Evolutionary conservation across 2,888 invertebrate genomes (phyloP).

Genomic region (Boloria euphrosyne): DNA sequence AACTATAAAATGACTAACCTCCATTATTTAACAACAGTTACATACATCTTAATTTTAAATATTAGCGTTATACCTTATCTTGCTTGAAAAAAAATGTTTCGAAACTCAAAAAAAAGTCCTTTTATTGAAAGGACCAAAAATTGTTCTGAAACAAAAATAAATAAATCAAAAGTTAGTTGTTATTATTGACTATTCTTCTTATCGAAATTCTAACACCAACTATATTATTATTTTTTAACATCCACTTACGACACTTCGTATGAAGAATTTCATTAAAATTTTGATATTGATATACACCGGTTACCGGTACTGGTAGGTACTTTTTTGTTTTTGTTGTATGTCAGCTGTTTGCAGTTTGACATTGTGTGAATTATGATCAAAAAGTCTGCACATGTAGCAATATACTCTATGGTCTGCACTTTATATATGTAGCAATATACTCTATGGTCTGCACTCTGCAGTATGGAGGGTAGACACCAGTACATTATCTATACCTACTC

Average conservation of each 20-base stretch:
- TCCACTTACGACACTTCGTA: constrained; percentile 58
- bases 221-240: constrained; percentile 15
- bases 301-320: constrained; percentile 64
- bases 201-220: neutral
- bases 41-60: constrained; percentile 18
- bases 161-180: neutral
- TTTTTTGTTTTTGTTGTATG: constrained; percentile 70
- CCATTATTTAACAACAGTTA: constrained; percentile 53
- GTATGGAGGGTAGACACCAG: no score
- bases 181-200: neutral
- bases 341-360: constrained; percentile 25
- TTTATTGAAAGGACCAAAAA: constrained; percentile 58
- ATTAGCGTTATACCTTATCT: constrained; percentile 32
- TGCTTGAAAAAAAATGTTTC: constrained; percentile 11
- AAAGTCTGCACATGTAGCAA: no score
- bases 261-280: constrained; percentile 72
- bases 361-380: no score
- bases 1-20: constrained; percentile 52
- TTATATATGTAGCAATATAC: no score
- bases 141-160: constrained; percentile 46
- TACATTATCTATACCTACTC: no score
- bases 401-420: no score
- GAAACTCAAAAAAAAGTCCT: constrained; percentile 47
- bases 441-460: no score
- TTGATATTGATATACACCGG: constrained; percentile 63